Conservation (phyloP, 2,888 invertebrate species). For the Argyresthia albistria region DNA sequence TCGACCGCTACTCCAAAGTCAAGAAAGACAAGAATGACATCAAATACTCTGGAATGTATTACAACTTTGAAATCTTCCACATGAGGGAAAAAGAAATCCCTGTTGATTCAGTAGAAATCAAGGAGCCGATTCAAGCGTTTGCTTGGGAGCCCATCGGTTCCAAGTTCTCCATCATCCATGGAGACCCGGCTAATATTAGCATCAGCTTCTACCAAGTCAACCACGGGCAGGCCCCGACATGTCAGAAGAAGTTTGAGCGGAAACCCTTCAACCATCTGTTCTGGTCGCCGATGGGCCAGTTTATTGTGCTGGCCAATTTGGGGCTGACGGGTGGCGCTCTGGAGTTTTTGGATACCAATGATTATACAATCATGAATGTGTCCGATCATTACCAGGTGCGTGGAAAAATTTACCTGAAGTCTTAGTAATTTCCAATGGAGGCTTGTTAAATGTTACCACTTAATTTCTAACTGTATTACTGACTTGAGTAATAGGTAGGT, state of each 20-base stretch:
- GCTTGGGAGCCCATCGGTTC: constrained; percentile 98
- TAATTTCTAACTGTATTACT: no score
- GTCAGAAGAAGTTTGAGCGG: constrained; percentile 91
- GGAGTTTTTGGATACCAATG: constrained; percentile 96
- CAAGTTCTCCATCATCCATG: constrained; percentile 97
- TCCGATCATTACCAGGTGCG: constrained; percentile 90
- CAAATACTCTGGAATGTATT: constrained; percentile 97
- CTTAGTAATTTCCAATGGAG: no score
- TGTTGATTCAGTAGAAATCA: constrained; percentile 97
- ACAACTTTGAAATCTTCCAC: constrained; percentile 99
- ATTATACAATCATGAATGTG: constrained; percentile 95
- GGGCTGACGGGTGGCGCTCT: constrained; percentile 88
- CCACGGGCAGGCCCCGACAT: constrained; percentile 89
- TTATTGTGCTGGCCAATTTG: constrained; percentile 93
- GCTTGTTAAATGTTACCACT: no score
- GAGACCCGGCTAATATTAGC: constrained; percentile 85
- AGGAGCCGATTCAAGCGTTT: constrained; percentile 93
- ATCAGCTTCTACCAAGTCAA: constrained; percentile 94
- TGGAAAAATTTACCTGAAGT: neutral
- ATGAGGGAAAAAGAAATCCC: constrained; percentile 98
- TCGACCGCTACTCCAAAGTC: constrained; percentile 85
- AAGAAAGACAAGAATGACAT: constrained; percentile 94
- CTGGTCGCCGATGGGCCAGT: constrained; percentile 97
- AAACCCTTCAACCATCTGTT: constrained; percentile 92
- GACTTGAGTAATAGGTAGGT: no score